Evolutionary conservation across 2,888 invertebrate species (phyloP).

Genomic region (Drosophila mettleri): DNA sequence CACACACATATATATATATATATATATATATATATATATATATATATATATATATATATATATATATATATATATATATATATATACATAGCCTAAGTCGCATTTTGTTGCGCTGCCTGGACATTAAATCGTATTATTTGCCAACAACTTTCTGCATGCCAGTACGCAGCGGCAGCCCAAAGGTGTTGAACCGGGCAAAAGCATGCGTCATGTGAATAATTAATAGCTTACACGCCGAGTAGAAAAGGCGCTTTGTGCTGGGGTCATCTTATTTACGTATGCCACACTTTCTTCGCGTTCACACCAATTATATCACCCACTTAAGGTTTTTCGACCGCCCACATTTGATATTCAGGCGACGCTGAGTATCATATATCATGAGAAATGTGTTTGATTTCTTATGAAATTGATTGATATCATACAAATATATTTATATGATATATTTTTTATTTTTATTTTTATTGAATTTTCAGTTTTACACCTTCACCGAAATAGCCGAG

Average conservation of each 20-base stretch:
- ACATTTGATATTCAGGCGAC: constrained; percentile 13
- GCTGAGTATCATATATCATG: too few species aligned
- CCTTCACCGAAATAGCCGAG: constrained; percentile 83
- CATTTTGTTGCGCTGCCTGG: constrained; percentile 45
- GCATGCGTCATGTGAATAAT: constrained; percentile 69
- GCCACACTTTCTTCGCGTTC: constrained; percentile 45
- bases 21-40: constrained; percentile 1
- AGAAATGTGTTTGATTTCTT: background rate
- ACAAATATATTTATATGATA: constrained; percentile 21
- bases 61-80: background rate
- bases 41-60: too few species aligned
- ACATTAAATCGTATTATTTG: constrained; percentile 74
- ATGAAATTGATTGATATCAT: constrained; percentile 18
- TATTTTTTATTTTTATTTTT: background rate
- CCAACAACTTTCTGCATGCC: constrained; percentile 40
- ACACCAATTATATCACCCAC: constrained; percentile 46
- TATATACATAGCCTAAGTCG: constrained; percentile 53
- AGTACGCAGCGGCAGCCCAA: constrained; percentile 7
- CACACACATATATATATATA: background rate
- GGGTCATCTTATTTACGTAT: constrained; percentile 44
- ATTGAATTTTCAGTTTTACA: constrained; percentile 79
- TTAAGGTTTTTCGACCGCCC: constrained; percentile 10
- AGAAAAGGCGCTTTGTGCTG: background rate
- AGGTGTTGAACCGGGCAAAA: constrained; percentile 53
- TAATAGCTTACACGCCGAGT: constrained; percentile 46